These are phyloP conservation scores for Ophioninae sp. DNA, from an alignment of 2,888 invertebrate genomes.

Conservation along the genomic window DNA sequence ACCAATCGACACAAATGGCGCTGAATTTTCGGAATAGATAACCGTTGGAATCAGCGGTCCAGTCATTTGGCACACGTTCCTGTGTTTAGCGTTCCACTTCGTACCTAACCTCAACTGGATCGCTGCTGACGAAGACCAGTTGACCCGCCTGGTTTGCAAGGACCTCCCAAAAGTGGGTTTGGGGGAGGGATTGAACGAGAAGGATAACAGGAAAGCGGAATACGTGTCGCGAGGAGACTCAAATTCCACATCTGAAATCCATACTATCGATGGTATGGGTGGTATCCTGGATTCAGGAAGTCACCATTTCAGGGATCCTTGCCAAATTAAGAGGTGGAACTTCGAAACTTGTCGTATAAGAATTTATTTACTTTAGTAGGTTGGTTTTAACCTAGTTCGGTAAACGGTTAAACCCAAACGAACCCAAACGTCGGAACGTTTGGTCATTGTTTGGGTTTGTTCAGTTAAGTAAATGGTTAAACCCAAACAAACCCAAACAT, in stretches of 20 bases:
- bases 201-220: not conserved
- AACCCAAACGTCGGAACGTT: too few species aligned
- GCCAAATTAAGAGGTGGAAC: too few species aligned
- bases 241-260: conserved; percentile 29
- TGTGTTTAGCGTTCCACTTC: conserved; percentile 39
- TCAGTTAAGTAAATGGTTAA: too few species aligned
- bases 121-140: conserved; percentile 33
- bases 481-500: too few species aligned
- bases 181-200: not conserved
- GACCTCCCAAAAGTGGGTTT: conserved; percentile 18
- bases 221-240: conserved; percentile 20
- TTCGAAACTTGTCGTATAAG: too few species aligned
- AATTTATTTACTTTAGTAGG: too few species aligned
- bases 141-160: conserved; percentile 29
- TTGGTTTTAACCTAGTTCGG: too few species aligned
- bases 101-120: conserved; percentile 18
- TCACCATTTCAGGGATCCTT: too few species aligned
- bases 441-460: too few species aligned
- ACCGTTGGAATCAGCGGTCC: conserved; percentile 21
- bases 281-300: too few species aligned
- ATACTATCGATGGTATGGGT: conserved; percentile 12
- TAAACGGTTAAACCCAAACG: too few species aligned
- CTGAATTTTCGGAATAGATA: not conserved
- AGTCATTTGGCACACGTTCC: conserved; percentile 37
- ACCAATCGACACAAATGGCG: not conserved